Evolutionary conservation across 2,113 vertebrate genomes (phyloP).

Genomic region (Ochotona curzoniae): DNA sequence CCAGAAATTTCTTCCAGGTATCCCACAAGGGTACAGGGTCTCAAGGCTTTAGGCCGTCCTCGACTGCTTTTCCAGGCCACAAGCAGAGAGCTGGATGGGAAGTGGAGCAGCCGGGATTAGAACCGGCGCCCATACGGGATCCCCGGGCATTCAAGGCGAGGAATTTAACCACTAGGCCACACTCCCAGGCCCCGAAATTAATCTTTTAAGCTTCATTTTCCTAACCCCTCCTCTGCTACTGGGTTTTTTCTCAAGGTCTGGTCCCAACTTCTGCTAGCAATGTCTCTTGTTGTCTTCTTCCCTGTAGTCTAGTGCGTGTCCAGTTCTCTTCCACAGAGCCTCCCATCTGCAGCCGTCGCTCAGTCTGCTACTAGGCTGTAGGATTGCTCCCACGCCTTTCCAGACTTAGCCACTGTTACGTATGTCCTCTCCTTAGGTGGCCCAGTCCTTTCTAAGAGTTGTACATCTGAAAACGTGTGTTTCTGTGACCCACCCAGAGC

Average conservation of each 20-base stretch:
- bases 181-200: too few species aligned
- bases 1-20: too few species aligned
- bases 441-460: not conserved
- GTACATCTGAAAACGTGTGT: not conserved
- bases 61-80: too few species aligned
- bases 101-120: too few species aligned
- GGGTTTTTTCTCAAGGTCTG: not conserved
- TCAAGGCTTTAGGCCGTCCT: too few species aligned
- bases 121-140: too few species aligned
- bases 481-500: not conserved
- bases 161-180: too few species aligned
- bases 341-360: not conserved
- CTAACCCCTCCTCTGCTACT: not conserved
- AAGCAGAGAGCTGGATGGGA: too few species aligned
- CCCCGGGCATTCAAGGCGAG: too few species aligned
- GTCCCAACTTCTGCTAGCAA: not conserved
- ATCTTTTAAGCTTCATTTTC: slow-evolving; percentile 1
- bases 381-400: not conserved
- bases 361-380: not conserved
- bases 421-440: not conserved
- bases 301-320: not conserved
- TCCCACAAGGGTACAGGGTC: too few species aligned
- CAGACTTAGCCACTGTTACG: not conserved
- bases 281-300: not conserved
- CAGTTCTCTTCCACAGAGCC: not conserved